Percentiles rank a stretch among this genome's conserved stretches.
Evolutionary conservation across 2,113 vertebrate species (phyloP).

Genomic region (Takifugu bimaculatus): DNA sequence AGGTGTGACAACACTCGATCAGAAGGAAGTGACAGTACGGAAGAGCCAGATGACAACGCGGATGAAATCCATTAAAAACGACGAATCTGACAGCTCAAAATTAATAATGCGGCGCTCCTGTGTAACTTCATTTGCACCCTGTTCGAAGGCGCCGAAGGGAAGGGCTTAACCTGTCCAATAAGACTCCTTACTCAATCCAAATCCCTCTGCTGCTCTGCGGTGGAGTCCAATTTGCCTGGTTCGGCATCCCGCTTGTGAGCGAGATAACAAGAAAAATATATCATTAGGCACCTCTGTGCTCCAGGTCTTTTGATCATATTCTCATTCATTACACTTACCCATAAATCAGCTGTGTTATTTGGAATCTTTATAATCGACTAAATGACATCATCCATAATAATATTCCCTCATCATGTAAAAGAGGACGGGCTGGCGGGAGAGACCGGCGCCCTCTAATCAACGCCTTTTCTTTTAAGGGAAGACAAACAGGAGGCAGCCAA

Average conservation of each 20-base stretch:
- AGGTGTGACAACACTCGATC: conserved; percentile 26
- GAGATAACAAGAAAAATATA: conserved; percentile 23
- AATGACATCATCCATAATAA: conserved; percentile 1
- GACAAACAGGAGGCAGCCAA: neutral
- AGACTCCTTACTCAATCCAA: conserved; percentile 44
- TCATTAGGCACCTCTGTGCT: conserved; percentile 26
- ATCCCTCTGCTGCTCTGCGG: conserved; percentile 30
- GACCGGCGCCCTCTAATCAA: neutral
- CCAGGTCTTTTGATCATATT: conserved; percentile 17
- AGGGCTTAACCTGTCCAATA: conserved; percentile 32
- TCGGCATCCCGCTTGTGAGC: conserved; percentile 18
- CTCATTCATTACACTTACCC: too few relatives aligned
- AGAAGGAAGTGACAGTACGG: conserved; percentile 11
- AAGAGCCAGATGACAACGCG: too few relatives aligned
- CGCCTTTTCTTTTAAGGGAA: neutral
- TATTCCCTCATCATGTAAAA: neutral
- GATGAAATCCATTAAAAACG: too few relatives aligned
- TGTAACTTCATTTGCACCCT: conserved; percentile 33
- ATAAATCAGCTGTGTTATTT: conserved; percentile 14
- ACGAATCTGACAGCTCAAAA: conserved; percentile 7
- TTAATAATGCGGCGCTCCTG: conserved; percentile 19
- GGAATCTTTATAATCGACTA: conserved; percentile 9
- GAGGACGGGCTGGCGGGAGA: too few relatives aligned
- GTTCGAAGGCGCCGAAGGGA: conserved; percentile 33
- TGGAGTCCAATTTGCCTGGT: conserved; percentile 25